Evolutionary conservation across 2,797 vertebrate genomes (phyloP).

Genomic region (Enteromius paludinosus): DNA sequence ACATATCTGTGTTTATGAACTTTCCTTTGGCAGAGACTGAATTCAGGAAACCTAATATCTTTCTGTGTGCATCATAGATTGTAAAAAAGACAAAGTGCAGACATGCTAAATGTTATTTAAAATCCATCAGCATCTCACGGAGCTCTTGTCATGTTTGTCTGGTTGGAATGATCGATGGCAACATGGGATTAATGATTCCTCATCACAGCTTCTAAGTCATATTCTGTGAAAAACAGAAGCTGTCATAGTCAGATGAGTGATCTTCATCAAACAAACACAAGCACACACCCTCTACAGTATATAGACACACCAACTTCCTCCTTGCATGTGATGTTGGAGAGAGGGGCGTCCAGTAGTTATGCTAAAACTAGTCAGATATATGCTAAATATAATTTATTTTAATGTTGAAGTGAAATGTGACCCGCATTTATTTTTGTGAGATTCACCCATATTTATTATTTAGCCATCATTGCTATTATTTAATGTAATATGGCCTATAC

Average conservation of each 20-base stretch:
- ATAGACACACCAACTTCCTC: not conserved
- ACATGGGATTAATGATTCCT: conserved; percentile 33
- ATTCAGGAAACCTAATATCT: conserved; percentile 31
- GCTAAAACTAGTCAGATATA: not conserved
- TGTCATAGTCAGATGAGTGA: conserved; percentile 17
- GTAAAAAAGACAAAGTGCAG: conserved; percentile 28
- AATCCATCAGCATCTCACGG: conserved; percentile 29
- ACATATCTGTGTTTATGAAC: conserved; percentile 34
- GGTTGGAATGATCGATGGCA: conserved; percentile 18
- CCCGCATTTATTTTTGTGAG: not conserved
- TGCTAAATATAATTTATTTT: not conserved
- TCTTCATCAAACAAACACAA: not conserved
- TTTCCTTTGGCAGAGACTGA: not conserved
- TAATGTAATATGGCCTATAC: not conserved
- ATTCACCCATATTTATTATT: not conserved
- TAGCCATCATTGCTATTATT: not conserved
- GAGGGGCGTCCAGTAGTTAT: not conserved
- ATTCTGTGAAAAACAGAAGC: conserved; percentile 20
- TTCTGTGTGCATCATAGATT: conserved; percentile 17
- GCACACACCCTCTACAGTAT: not conserved
- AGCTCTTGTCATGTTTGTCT: conserved; percentile 26
- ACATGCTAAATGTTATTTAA: conserved; percentile 33
- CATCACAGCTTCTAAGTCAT: not conserved
- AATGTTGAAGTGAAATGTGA: not conserved
- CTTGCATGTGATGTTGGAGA: not conserved